A percentile compares a stretch with the other conserved stretches of the same genome.
phyloP scores from a whole-genome alignment of 2,797 vertebrate species.

The Heterohyrax brucei region DNA sequence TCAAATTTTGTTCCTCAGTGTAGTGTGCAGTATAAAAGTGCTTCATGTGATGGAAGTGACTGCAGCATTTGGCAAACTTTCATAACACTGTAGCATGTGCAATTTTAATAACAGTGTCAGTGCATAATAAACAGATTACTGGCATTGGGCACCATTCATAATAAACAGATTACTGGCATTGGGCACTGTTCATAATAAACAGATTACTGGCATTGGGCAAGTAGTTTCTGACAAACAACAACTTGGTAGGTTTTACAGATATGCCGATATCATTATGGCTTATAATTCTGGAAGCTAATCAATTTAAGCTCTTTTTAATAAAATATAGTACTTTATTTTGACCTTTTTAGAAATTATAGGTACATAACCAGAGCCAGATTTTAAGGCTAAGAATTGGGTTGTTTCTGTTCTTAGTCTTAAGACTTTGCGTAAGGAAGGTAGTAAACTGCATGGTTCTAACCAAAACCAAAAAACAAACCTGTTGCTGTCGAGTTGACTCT shows the following conservation, averaged over 20 bases:
- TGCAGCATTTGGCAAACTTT: conserved; percentile 14
- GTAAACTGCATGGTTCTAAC: background rate
- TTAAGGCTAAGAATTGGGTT: conserved; percentile 5
- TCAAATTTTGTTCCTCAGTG: conserved; percentile 44
- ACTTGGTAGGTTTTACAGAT: conserved; percentile 23
- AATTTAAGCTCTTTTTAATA: conserved; percentile 58
- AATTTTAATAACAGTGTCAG: conserved; percentile 41
- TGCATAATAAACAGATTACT: conserved; percentile 26
- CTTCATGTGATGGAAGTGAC: background rate
- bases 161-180: conserved; percentile 17
- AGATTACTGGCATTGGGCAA: background rate
- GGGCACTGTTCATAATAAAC: background rate
- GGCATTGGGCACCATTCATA: background rate
- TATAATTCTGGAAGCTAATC: conserved; percentile 42
- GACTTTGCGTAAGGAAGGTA: conserved; percentile 10
- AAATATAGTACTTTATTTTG: conserved; percentile 14
- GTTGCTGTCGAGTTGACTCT: no score
- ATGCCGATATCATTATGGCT: background rate
- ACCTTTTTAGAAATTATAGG: conserved; percentile 39
- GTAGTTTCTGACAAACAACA: conserved; percentile 3
- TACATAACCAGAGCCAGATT: background rate
- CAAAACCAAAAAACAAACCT: no score
- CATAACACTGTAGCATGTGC: background rate
- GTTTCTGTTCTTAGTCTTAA: conserved; percentile 22
- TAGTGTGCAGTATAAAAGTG: conserved; percentile 28